Evolutionary conservation across 2,113 vertebrate species (phyloP).

Genomic region (Micronycteris hirsuta): DNA sequence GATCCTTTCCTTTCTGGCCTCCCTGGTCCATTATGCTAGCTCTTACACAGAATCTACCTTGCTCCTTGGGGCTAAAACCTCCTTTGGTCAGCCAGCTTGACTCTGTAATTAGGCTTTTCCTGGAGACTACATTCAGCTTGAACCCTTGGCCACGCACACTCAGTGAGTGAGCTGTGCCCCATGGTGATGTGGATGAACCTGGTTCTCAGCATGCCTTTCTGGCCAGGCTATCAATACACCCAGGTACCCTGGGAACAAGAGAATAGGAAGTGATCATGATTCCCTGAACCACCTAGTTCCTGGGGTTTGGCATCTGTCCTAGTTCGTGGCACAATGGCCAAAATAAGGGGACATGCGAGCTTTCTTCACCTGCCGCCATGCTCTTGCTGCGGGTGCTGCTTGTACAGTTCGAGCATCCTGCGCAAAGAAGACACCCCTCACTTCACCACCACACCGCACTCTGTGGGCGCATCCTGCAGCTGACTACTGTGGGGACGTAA

Average conservation of each 20-base stretch:
- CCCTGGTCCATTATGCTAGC: background rate
- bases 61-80: background rate
- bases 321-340: background rate
- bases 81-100: background rate
- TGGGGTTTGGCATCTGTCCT: background rate
- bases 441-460: background rate
- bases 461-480: background rate
- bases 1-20: background rate
- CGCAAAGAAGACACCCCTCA: background rate
- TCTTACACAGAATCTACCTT: background rate
- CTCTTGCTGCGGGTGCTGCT: background rate
- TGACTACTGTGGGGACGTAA: background rate
- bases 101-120: background rate
- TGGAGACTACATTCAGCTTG: background rate
- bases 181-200: background rate
- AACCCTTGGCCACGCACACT: background rate
- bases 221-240: background rate
- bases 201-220: background rate
- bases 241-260: background rate
- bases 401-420: background rate
- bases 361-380: background rate
- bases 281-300: background rate
- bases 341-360: background rate
- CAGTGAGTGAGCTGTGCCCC: background rate
- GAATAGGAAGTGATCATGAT: background rate